These are phyloP conservation scores for Drosophila neoperkinsi DNA, from an alignment of 2,888 invertebrate genomes.

Conservation along the genomic window DNA sequence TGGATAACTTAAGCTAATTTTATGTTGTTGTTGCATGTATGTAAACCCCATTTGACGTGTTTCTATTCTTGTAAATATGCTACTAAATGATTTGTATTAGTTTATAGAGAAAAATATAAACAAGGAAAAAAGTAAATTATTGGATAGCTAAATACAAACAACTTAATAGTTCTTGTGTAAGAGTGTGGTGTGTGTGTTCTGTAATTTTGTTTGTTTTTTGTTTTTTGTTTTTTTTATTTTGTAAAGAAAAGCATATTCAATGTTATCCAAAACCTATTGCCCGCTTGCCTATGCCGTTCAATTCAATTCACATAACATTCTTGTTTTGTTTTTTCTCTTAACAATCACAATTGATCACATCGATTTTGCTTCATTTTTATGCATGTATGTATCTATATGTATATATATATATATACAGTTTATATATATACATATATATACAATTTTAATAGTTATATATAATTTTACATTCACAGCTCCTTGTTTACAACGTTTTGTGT, in stretches of 20 bases:
- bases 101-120: slow-evolving; percentile 51
- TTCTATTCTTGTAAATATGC: slow-evolving; percentile 37
- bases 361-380: slow-evolving; percentile 75
- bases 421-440: slow-evolving; percentile 53
- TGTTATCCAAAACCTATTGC: slow-evolving; percentile 48
- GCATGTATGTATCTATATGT: slow-evolving; percentile 55
- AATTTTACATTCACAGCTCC: slow-evolving; percentile 85
- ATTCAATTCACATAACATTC: slow-evolving; percentile 55
- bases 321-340: slow-evolving; percentile 48
- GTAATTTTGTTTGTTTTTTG: slow-evolving; percentile 4
- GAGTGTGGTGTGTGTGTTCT: slow-evolving; percentile 24
- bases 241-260: slow-evolving; percentile 63
- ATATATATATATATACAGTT: slow-evolving; percentile 60
- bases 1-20: slow-evolving; percentile 52
- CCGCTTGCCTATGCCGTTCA: slow-evolving; percentile 63
- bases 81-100: slow-evolving; percentile 46
- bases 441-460: slow-evolving; percentile 65
- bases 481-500: slow-evolving; percentile 82
- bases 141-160: slow-evolving; percentile 39
- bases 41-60: slow-evolving; percentile 50
- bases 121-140: slow-evolving; percentile 52
- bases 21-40: slow-evolving; percentile 45
- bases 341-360: slow-evolving; percentile 86
- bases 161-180: slow-evolving; percentile 40
- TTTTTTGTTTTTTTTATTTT: slow-evolving; percentile 34